phyloP scores from a whole-genome alignment of 2,113 vertebrate species.

The Sinocyclocheilus anshuiensis region DNA sequence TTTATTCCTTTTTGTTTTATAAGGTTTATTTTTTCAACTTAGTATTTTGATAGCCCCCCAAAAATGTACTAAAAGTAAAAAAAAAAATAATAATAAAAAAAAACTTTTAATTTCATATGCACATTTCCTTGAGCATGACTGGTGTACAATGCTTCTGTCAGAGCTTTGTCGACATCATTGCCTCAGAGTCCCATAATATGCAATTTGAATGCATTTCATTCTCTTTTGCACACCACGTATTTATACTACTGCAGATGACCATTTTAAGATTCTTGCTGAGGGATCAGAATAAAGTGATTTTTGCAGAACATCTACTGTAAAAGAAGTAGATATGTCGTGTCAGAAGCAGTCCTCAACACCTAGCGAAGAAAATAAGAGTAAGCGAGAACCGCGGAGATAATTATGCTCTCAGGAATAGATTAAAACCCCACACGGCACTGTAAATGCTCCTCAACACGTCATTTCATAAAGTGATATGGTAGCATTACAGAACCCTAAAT shows the following conservation, averaged over 20 bases:
- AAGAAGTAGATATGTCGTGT: not conserved
- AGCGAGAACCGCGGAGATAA: not conserved
- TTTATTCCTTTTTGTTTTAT: too few relatives aligned
- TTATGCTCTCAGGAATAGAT: slow-evolving; percentile 27
- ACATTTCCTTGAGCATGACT: not conserved
- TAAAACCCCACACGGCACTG: slow-evolving; percentile 27
- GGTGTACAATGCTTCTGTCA: not conserved
- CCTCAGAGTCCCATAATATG: not conserved
- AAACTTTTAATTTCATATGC: not conserved
- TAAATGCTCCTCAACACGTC: slow-evolving; percentile 16
- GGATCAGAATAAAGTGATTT: not conserved
- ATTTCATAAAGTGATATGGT: slow-evolving; percentile 39
- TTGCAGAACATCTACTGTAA: not conserved
- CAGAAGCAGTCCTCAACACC: not conserved
- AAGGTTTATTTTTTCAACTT: too few relatives aligned
- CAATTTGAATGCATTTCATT: not conserved
- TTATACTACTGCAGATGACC: not conserved
- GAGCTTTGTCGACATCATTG: not conserved
- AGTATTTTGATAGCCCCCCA: too few relatives aligned
- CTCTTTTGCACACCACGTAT: not conserved
- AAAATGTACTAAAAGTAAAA: too few relatives aligned
- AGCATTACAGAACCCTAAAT: slow-evolving; percentile 8
- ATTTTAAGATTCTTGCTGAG: not conserved
- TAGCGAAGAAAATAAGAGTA: not conserved
- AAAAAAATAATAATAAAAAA: too few relatives aligned